Conservation (phyloP, 2,888 invertebrate genomes). For the Cheilosia impressa region DNA sequence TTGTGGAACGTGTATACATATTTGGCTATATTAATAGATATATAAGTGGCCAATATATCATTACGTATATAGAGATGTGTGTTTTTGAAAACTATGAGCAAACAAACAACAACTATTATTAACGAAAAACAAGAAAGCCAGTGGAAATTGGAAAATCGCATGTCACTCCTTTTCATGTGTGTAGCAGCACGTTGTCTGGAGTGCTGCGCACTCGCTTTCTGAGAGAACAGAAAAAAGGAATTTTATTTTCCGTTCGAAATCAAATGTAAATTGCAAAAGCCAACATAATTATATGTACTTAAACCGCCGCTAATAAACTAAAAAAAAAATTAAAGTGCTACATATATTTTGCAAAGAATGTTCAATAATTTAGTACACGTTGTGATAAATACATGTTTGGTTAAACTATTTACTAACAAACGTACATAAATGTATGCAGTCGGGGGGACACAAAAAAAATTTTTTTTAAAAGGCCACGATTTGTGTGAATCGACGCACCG, state of each 20-base stretch:
- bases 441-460: neutral
- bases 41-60: neutral
- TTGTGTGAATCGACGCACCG: constrained; percentile 11
- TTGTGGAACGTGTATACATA: constrained; percentile 11
- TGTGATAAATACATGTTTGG: constrained; percentile 14
- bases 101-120: constrained; percentile 29
- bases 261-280: neutral
- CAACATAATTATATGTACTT: neutral
- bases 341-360: neutral
- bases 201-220: constrained; percentile 32
- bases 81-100: neutral
- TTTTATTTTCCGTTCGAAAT: neutral
- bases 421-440: constrained; percentile 7
- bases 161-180: constrained; percentile 22
- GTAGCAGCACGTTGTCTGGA: constrained; percentile 49
- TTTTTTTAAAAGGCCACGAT: neutral
- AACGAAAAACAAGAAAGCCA: constrained; percentile 24
- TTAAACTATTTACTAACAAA: constrained; percentile 37
- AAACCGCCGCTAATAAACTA: neutral
- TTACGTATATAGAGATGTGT: neutral
- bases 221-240: neutral
- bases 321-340: neutral
- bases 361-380: neutral
- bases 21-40: constrained; percentile 4
- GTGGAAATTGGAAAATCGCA: constrained; percentile 41